These are phyloP conservation scores for Teleogryllus occipitalis DNA, from an alignment of 1,140 invertebrate species.

Conservation along the genomic window DNA sequence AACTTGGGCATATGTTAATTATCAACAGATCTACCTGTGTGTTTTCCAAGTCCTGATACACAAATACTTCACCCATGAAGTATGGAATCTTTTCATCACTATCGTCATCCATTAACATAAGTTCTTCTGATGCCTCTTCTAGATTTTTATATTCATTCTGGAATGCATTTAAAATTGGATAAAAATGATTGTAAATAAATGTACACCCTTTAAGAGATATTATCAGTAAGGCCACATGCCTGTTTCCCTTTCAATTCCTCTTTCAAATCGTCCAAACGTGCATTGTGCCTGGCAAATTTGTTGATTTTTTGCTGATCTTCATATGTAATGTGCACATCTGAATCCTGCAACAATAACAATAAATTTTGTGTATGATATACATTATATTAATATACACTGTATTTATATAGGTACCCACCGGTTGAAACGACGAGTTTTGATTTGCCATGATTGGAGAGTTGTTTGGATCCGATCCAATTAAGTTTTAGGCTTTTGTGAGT, in stretches of 20 bases:
- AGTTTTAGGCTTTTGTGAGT: no score
- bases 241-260: conserved; percentile 82
- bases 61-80: conserved; percentile 83
- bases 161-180: conserved; percentile 25
- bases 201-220: no score
- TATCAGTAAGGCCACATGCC: conserved; percentile 35
- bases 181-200: conserved; percentile 8
- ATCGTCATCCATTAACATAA: conserved; percentile 69
- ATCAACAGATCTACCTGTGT: conserved; percentile 50
- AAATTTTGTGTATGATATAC: no score
- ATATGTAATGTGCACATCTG: conserved; percentile 87
- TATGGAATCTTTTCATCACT: conserved; percentile 66
- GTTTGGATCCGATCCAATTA: no score
- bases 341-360: conserved; percentile 53
- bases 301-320: conserved; percentile 98
- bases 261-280: conserved; percentile 81
- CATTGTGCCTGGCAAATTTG: conserved; percentile 88
- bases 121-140: conserved; percentile 85
- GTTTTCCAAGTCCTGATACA: conserved; percentile 63
- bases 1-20: no score
- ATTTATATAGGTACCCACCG: neutral
- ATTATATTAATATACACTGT: no score
- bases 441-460: neutral
- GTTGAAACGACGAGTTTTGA: neutral
- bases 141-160: conserved; percentile 85